Conservation (phyloP, 2,113 vertebrate species). For the Climacteris rufus region DNA sequence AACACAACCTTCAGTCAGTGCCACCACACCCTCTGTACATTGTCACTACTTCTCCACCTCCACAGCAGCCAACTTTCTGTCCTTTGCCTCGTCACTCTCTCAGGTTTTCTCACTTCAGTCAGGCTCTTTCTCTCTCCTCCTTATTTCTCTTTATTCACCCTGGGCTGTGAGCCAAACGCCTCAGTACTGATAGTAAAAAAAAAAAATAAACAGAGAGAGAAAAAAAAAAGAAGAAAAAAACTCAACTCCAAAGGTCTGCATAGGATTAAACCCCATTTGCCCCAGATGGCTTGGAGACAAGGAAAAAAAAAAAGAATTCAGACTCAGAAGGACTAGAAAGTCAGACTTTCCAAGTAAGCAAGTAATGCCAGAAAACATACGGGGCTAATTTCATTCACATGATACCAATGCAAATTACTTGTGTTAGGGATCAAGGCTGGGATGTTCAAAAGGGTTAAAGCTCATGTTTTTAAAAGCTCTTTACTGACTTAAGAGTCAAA, state of each 20-base stretch:
- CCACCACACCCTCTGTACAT: background rate
- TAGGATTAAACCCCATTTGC: background rate
- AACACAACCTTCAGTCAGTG: background rate
- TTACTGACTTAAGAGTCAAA: background rate
- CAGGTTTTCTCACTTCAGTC: background rate
- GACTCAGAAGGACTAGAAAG: background rate
- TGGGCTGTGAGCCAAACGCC: conserved; percentile 1
- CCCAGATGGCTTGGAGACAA: background rate
- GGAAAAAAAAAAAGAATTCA: background rate
- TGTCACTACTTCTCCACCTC: background rate
- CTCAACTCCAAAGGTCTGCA: background rate
- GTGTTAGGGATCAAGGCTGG: background rate
- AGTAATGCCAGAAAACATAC: background rate
- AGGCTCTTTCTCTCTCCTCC: background rate
- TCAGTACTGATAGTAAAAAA: background rate
- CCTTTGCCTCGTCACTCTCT: background rate
- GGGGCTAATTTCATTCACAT: background rate
- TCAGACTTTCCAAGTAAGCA: background rate
- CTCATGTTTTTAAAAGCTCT: conserved; percentile 32
- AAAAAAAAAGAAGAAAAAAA: background rate
- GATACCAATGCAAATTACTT: background rate
- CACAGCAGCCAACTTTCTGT: background rate
- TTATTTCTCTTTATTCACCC: background rate
- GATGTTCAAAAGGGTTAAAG: conserved; percentile 5
- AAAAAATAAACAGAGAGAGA: background rate